These are phyloP conservation scores for Zapornia atra DNA, from an alignment of 2,113 vertebrate species.

Conservation along the genomic window DNA sequence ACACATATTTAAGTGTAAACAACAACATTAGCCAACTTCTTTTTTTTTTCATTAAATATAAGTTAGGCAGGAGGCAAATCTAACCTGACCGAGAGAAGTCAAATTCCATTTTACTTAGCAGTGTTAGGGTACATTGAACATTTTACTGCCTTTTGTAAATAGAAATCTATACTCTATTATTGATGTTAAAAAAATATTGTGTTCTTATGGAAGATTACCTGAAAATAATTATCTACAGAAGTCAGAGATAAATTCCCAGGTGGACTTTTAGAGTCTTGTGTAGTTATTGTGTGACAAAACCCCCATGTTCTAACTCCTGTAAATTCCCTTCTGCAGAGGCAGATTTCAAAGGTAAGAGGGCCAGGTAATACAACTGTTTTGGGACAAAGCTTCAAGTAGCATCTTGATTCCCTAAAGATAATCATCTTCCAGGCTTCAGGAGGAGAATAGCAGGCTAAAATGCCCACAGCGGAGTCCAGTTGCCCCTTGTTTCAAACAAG, in stretches of 20 bases:
- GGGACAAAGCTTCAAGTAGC: not conserved
- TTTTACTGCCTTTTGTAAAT: not conserved
- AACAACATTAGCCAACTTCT: not conserved
- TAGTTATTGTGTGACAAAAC: not conserved
- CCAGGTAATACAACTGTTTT: not conserved
- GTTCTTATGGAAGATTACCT: conserved; percentile 26
- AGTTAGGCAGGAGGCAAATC: not conserved
- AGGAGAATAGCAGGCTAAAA: not conserved
- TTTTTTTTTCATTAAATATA: not conserved
- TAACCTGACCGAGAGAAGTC: not conserved
- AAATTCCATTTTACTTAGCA: conserved; percentile 15
- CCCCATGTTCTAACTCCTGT: not conserved
- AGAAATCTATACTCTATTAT: not conserved
- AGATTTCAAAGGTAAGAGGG: not conserved
- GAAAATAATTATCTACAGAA: conserved; percentile 51
- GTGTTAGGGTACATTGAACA: not conserved
- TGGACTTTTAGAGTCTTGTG: conserved; percentile 24
- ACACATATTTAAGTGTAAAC: not conserved
- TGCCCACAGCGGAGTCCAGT: not conserved
- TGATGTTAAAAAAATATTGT: conserved; percentile 22
- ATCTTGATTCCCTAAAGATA: not conserved
- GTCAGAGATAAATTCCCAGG: conserved; percentile 13
- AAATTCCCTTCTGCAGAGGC: not conserved
- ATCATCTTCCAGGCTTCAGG: not conserved
- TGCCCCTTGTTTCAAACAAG: not conserved